A percentile compares a stretch with the other conserved stretches of the same genome.
phyloP scores from a whole-genome alignment of 1,140 invertebrate species.

The Tetragnatha versicolor region DNA sequence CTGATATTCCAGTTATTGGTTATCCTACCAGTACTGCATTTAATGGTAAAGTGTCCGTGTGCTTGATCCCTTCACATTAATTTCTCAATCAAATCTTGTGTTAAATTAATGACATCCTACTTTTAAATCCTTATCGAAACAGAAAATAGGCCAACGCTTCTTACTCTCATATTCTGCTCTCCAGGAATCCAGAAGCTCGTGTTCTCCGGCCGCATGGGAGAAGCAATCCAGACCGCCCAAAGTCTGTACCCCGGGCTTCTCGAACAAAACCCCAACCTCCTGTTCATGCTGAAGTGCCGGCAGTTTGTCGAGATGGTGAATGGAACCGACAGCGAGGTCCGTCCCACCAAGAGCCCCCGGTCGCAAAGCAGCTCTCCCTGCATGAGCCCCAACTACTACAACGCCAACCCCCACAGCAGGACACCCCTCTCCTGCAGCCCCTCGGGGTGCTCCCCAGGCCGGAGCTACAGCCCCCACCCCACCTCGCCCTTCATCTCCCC shows the following conservation, averaged over 20 bases:
- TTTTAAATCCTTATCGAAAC: no score
- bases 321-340: slow-evolving; percentile 66
- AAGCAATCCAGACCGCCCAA: slow-evolving; percentile 90
- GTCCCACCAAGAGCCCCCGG: slow-evolving; percentile 56
- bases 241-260: slow-evolving; percentile 89
- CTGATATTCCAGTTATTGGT: no score
- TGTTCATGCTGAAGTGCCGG: slow-evolving; percentile 94
- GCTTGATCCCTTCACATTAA: no score
- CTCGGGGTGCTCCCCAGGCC: slow-evolving; percentile 20
- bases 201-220: slow-evolving; percentile 88
- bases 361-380: slow-evolving; percentile 57
- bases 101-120: no score
- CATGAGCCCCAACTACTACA: slow-evolving; percentile 59
- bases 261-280: slow-evolving; percentile 86
- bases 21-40: neutral
- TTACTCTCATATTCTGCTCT: neutral
- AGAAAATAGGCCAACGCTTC: no score
- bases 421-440: slow-evolving; percentile 21
- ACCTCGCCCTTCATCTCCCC: slow-evolving; percentile 50
- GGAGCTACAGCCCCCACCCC: slow-evolving; percentile 37
- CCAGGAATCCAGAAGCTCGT: slow-evolving; percentile 93
- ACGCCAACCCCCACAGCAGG: slow-evolving; percentile 13
- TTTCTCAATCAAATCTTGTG: no score
- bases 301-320: slow-evolving; percentile 91
- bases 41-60: no score